These are phyloP conservation scores for Coptotermes formosanus DNA, from an alignment of 1,140 invertebrate species.

Conservation along the genomic window DNA sequence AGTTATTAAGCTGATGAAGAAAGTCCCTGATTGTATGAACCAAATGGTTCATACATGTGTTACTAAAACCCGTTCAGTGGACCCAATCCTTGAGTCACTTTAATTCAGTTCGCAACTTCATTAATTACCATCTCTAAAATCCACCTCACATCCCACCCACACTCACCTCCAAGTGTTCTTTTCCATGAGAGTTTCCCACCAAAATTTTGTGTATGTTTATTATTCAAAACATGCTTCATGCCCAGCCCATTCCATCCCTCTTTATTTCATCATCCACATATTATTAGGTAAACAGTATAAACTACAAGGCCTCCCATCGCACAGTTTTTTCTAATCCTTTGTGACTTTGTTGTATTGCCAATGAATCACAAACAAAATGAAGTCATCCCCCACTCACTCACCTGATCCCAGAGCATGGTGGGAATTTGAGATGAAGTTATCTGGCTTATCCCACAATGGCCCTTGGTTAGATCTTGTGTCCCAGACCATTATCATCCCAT, in stretches of 20 bases:
- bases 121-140: background rate
- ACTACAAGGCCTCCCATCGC: background rate
- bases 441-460: constrained; percentile 34
- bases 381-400: background rate
- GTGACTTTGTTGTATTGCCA: background rate
- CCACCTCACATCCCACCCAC: background rate
- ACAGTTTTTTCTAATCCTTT: background rate
- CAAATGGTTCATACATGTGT: background rate
- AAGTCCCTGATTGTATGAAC: background rate
- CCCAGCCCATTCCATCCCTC: background rate
- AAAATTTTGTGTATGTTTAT: background rate
- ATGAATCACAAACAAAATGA: no score
- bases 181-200: background rate
- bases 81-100: background rate
- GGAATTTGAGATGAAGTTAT: constrained; percentile 45
- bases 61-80: background rate
- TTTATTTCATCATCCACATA: background rate
- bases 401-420: constrained; percentile 36
- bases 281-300: background rate
- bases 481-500: constrained; percentile 83
- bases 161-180: background rate
- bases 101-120: background rate
- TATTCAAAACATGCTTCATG: background rate
- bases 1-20: background rate
- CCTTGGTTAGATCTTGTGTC: constrained; percentile 61